Percentiles rank a stretch among this genome's conserved stretches.
These are phyloP conservation scores for Nettapus auritus DNA, from an alignment of 2,113 vertebrate genomes.

Conservation along the genomic window DNA sequence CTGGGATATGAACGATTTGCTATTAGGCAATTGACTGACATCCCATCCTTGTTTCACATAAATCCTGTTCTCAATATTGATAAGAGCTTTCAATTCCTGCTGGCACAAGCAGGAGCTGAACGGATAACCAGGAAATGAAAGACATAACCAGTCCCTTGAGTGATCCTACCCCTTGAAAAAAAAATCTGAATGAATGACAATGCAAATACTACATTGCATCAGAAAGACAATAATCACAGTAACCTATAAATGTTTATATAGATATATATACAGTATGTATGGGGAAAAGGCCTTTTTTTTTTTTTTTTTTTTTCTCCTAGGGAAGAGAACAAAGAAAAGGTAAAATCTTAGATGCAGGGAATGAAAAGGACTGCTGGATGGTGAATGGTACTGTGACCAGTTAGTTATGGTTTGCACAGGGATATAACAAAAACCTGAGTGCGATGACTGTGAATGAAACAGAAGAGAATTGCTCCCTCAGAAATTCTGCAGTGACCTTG, in stretches of 20 bases:
- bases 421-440: not conserved
- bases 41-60: slow-evolving; percentile 28
- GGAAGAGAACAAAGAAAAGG: not conserved
- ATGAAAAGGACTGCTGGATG: not conserved
- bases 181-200: not conserved
- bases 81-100: slow-evolving; percentile 46
- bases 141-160: slow-evolving; percentile 34
- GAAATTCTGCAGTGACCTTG: slow-evolving; percentile 49
- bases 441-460: not conserved
- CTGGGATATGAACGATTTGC: slow-evolving; percentile 9
- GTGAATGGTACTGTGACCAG: not conserved
- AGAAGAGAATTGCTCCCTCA: not conserved
- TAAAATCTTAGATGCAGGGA: not conserved
- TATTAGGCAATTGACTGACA: slow-evolving; percentile 26
- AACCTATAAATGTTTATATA: not conserved
- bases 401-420: not conserved
- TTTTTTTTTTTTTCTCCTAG: not conserved
- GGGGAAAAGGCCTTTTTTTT: not conserved
- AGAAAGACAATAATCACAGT: not conserved
- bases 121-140: slow-evolving; percentile 62
- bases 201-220: not conserved
- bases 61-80: slow-evolving; percentile 47
- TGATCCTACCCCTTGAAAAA: not conserved
- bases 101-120: slow-evolving; percentile 24
- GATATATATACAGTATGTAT: not conserved